Evolutionary conservation across 2,113 vertebrate species (phyloP).

Genomic region (Irena cyanogastra): DNA sequence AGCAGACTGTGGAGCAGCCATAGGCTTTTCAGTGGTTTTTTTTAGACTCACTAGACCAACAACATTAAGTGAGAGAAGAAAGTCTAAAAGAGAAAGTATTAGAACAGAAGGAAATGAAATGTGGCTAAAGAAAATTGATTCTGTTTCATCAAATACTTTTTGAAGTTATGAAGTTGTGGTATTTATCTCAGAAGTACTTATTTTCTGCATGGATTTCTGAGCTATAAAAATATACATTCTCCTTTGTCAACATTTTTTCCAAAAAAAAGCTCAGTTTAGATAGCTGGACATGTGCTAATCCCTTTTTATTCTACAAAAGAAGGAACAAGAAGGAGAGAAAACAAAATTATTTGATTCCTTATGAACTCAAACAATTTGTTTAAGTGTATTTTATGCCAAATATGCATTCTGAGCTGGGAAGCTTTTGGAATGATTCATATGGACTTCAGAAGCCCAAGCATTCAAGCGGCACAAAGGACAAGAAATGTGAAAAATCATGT

Average conservation of each 20-base stretch:
- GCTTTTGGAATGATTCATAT: background rate
- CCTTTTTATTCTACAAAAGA: conserved; percentile 32
- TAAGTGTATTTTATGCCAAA: background rate
- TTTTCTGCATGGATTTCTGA: conserved; percentile 59
- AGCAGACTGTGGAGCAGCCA: background rate
- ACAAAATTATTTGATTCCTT: background rate
- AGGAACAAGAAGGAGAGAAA: background rate
- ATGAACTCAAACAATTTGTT: background rate
- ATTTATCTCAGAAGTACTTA: conserved; percentile 35
- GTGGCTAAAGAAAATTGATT: conserved; percentile 45
- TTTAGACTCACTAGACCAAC: background rate
- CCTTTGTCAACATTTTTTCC: conserved; percentile 29
- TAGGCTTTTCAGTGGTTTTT: background rate
- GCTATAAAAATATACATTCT: background rate
- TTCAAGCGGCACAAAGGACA: background rate
- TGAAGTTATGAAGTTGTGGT: conserved; percentile 58
- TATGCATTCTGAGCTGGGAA: background rate
- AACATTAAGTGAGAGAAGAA: background rate
- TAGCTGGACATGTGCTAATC: conserved; percentile 33
- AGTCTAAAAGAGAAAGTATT: background rate
- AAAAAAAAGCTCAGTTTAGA: conserved; percentile 14
- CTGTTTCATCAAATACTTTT: conserved; percentile 58
- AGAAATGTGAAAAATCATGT: background rate
- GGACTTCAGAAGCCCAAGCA: background rate
- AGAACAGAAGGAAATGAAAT: conserved; percentile 38